These are phyloP conservation scores for Molossus alvarezi DNA, from an alignment of 2,797 vertebrate genomes.

Conservation along the genomic window DNA sequence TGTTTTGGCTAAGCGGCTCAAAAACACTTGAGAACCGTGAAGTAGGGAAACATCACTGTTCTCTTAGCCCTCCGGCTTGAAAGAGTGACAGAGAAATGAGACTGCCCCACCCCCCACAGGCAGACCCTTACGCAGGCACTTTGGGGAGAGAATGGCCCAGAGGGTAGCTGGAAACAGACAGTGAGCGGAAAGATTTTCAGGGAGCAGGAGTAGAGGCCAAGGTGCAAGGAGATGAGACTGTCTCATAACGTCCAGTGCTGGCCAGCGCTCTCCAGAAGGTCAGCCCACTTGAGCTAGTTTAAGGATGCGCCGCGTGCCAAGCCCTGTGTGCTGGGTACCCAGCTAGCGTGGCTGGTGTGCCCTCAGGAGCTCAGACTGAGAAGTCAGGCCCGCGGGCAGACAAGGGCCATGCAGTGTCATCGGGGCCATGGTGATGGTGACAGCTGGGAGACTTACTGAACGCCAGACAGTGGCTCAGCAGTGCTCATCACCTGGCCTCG, in stretches of 20 bases:
- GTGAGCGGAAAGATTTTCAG: neutral
- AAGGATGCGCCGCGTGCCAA: neutral
- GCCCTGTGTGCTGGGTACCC: neutral
- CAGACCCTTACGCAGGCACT: neutral
- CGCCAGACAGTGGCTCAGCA: neutral
- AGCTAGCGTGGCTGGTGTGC: neutral
- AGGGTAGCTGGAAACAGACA: neutral
- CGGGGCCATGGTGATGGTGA: neutral
- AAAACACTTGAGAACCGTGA: neutral
- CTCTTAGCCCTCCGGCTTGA: neutral
- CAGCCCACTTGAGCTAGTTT: neutral
- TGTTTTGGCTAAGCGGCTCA: neutral
- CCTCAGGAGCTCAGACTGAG: neutral
- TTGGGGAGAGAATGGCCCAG: neutral
- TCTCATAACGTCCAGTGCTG: too few relatives aligned
- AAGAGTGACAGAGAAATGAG: neutral
- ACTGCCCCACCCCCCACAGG: too few relatives aligned
- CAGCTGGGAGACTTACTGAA: neutral
- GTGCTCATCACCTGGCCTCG: neutral
- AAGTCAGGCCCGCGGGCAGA: neutral
- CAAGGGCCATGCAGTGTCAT: accelerated
- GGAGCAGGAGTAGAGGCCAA: neutral
- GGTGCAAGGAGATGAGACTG: neutral
- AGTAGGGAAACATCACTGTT: neutral
- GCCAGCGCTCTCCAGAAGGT: neutral